A percentile compares a stretch with the other conserved stretches of the same genome.
phyloP scores from a whole-genome alignment of 2,888 invertebrate genomes.

The Oxystoma pomonae region DNA sequence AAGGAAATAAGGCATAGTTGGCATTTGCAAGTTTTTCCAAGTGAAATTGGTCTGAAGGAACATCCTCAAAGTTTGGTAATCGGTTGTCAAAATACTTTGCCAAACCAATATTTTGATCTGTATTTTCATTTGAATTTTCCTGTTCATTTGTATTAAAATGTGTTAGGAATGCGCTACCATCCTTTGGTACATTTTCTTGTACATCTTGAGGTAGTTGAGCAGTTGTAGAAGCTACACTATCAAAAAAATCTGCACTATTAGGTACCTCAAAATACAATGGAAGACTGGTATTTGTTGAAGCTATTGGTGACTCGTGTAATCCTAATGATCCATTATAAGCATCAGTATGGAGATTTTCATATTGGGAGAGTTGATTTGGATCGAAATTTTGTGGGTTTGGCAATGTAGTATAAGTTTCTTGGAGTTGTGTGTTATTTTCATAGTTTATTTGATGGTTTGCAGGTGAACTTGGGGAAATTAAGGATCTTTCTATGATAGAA shows the following conservation, averaged over 20 bases:
- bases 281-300: conserved; percentile 15
- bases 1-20: conserved; percentile 25
- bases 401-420: no score
- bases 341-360: neutral
- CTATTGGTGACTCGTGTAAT: conserved; percentile 2
- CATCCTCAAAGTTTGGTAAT: conserved; percentile 12
- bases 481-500: neutral
- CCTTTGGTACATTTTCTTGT: neutral
- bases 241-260: conserved; percentile 34
- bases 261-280: conserved; percentile 34
- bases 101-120: conserved; percentile 16
- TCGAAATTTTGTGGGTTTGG: neutral
- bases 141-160: conserved; percentile 18
- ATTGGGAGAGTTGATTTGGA: neutral
- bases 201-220: neutral
- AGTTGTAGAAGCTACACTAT: conserved; percentile 25
- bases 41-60: conserved; percentile 5
- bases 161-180: conserved; percentile 12
- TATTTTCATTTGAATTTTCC: neutral
- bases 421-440: neutral
- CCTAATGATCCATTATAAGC: neutral
- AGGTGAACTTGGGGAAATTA: neutral
- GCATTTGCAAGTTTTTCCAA: neutral
- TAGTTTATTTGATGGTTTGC: conserved; percentile 18
- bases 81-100: conserved; percentile 22